phyloP scores from a whole-genome alignment of 2,113 vertebrate genomes.

The Hystrix brachyura region DNA sequence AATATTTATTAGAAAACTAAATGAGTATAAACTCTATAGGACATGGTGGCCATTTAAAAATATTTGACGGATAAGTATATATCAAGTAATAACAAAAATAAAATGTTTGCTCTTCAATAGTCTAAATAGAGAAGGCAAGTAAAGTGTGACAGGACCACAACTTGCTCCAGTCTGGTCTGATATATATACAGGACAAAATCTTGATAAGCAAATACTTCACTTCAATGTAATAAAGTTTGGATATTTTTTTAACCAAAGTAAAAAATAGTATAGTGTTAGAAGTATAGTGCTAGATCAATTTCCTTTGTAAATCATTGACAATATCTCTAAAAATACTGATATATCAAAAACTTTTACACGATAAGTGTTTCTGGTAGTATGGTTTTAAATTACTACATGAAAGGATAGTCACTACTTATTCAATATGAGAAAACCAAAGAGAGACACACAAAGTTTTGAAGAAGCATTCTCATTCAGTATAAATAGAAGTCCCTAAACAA shows the following conservation, averaged over 20 bases:
- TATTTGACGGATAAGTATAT: neutral
- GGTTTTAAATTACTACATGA: slow-evolving; percentile 11
- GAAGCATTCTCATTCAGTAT: neutral
- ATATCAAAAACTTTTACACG: slow-evolving; percentile 34
- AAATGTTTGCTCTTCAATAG: neutral
- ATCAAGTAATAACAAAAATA: neutral
- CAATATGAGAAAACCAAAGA: neutral
- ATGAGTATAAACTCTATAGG: neutral
- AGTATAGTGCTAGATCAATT: neutral
- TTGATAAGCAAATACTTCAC: neutral
- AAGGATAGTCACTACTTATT: neutral
- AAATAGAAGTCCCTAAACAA: slow-evolving; percentile 35
- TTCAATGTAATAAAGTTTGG: neutral
- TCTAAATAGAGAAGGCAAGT: neutral
- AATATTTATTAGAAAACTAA: neutral
- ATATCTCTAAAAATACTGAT: neutral
- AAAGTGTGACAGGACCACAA: neutral
- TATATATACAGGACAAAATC: neutral
- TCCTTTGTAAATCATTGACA: neutral
- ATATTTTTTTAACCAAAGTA: neutral
- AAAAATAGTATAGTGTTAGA: neutral
- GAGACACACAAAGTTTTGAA: neutral
- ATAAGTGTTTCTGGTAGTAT: neutral
- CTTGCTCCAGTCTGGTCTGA: neutral
- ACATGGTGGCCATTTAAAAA: neutral